A percentile compares a stretch with the other conserved stretches of the same genome.
Conservation (phyloP, 2,797 vertebrate genomes). For the Paedocypris micromegethes region DNA sequence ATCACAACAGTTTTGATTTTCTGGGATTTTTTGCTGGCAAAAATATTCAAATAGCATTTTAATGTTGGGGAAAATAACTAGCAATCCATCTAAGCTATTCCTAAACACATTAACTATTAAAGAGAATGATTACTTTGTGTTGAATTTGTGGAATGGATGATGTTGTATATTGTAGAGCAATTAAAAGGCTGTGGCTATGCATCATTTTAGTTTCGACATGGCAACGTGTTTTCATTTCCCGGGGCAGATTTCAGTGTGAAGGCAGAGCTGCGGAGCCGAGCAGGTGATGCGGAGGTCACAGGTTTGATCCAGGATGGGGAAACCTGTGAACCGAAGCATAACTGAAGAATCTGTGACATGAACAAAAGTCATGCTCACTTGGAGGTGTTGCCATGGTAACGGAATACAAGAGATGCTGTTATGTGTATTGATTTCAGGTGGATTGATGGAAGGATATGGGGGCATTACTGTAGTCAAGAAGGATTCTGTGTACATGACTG, state of each 20-base stretch:
- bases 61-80: too few species aligned
- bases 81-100: slow-evolving; percentile 6
- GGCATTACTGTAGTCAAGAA: slow-evolving; percentile 20
- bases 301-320: background rate
- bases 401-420: slow-evolving; percentile 6
- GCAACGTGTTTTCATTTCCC: background rate
- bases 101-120: slow-evolving; percentile 11
- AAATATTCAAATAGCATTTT: too few species aligned
- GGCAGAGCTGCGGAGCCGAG: background rate
- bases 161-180: background rate
- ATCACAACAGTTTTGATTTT: too few species aligned
- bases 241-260: background rate
- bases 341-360: background rate
- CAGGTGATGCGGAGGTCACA: background rate
- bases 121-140: background rate
- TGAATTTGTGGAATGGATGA: background rate
- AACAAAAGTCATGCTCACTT: slow-evolving; percentile 32
- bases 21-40: too few species aligned
- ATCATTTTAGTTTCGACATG: slow-evolving; percentile 2
- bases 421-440: background rate
- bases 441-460: background rate
- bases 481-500: slow-evolving; percentile 3
- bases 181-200: background rate
- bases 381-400: slow-evolving; percentile 43
- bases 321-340: slow-evolving; percentile 5